Percentiles rank a stretch among this genome's conserved stretches.
Evolutionary conservation across 2,113 vertebrate genomes (phyloP).

Genomic region (Scomber scombrus): DNA sequence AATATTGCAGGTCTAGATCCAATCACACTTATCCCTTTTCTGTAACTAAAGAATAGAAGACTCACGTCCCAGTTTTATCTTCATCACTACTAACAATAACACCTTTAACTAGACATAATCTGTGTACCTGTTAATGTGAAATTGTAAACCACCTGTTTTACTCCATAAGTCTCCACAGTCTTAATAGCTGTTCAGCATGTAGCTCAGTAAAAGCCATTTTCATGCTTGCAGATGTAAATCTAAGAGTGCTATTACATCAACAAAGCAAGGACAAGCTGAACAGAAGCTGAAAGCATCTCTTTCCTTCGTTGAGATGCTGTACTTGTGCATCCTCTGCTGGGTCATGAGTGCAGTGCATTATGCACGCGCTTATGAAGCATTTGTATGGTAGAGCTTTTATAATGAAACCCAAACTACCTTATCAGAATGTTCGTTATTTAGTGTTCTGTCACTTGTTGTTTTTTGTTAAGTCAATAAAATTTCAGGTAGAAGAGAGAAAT

Average conservation of each 20-base stretch:
- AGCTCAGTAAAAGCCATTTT: background rate
- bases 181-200: background rate
- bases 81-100: background rate
- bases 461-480: no score
- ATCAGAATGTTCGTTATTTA: no score
- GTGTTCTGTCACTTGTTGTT: no score
- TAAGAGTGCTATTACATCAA: background rate
- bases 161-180: background rate
- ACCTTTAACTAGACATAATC: background rate
- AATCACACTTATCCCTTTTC: constrained; percentile 26
- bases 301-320: background rate
- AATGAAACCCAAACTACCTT: no score
- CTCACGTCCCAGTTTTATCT: constrained; percentile 15
- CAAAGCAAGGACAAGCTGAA: constrained; percentile 1
- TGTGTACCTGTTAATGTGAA: background rate
- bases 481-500: no score
- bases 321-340: constrained; percentile 55
- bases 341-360: background rate
- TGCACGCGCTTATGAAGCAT: no score
- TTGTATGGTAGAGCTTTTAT: background rate
- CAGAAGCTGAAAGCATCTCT: background rate
- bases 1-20: constrained; percentile 41
- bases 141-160: background rate
- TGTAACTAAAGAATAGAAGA: constrained; percentile 9
- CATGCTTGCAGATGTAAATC: background rate